Evolutionary conservation across 2,797 vertebrate genomes (phyloP), one percentile per base, ranked within the genome.

Genomic region (Crotalus adamanteus): DNA sequence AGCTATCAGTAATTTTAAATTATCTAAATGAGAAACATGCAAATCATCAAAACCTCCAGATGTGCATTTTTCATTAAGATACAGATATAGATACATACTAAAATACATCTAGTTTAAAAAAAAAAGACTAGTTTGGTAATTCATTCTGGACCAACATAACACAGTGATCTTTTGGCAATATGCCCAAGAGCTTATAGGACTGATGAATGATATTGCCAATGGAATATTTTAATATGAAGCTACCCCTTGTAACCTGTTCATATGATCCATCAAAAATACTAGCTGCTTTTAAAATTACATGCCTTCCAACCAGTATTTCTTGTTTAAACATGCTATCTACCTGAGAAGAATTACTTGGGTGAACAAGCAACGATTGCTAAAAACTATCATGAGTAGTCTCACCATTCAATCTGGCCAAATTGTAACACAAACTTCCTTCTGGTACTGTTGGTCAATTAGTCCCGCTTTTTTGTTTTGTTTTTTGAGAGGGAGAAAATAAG

Each of bases 241-340:
- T 93, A 83, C 95, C 96, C 96, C 96, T 98, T 96, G 96, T 97
- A 97, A 97, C 97, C 93, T 92, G 95, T 91, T 94, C 94, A 94
- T 94, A 93, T 86, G 94, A 97, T 97, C 95, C 97, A 97, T 97
- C 97, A 97, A 96, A 91, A 98, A 97, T 97, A 97, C 97, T 97
- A 97, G 96, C 97, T 97, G 96, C 96, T 96, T 96, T 97, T 97
- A 98, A 98, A 98, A 98, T 98, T 97, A 97, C 96, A 97, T 96
- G 90, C 92, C 96, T 97, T 96, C 94, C 96, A 97, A 97, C 97
- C 96, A 96, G 97, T 97, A 96, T 97, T 98, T 98, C 97, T 97
- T 98, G 97, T 97, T 97, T 95, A 94, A 97, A 98, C 97, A 98
- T 83, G 97, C 94, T 97, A 95, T 97, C 97, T 73, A 96, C 95